These are phyloP conservation scores for Pseudorectes ferrugineus DNA, from an alignment of 2,113 vertebrate genomes.

Conservation along the genomic window DNA sequence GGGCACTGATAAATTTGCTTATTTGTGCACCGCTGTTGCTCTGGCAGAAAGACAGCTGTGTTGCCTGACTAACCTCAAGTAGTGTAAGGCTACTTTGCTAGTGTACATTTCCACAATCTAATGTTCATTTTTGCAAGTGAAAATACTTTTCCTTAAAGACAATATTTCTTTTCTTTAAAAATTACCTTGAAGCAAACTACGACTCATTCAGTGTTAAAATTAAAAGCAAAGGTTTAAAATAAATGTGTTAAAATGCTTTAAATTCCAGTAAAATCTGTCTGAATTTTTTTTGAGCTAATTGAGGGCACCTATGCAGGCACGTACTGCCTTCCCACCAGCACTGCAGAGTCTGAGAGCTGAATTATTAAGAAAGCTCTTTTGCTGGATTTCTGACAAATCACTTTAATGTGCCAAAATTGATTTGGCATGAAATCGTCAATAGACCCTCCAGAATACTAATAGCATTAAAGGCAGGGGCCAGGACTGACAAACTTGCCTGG, in stretches of 20 bases:
- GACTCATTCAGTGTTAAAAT: neutral
- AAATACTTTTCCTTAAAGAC: neutral
- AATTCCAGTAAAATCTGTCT: neutral
- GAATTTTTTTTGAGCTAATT: neutral
- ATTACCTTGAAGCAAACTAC: neutral
- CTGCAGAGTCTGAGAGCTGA: neutral
- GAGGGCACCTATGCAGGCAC: neutral
- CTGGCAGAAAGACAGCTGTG: neutral
- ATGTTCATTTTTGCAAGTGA: neutral
- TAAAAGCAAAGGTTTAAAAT: neutral
- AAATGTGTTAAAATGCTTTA: neutral
- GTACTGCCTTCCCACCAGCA: neutral
- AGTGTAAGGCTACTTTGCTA: neutral
- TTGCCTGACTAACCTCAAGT: neutral
- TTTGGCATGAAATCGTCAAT: conserved; percentile 45
- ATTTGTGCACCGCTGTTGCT: neutral
- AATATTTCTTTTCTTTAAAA: neutral
- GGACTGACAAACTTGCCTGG: neutral
- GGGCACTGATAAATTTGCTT: neutral
- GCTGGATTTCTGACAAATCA: conserved; percentile 59
- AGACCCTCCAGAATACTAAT: conserved; percentile 39
- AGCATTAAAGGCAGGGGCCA: conserved; percentile 10
- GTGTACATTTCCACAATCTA: neutral
- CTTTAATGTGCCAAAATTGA: conserved; percentile 51
- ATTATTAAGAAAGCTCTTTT: conserved; percentile 50